Base-by-base conservation (phyloP, 1,140 invertebrate species). In the Branchinecta lindahli region DNA sequence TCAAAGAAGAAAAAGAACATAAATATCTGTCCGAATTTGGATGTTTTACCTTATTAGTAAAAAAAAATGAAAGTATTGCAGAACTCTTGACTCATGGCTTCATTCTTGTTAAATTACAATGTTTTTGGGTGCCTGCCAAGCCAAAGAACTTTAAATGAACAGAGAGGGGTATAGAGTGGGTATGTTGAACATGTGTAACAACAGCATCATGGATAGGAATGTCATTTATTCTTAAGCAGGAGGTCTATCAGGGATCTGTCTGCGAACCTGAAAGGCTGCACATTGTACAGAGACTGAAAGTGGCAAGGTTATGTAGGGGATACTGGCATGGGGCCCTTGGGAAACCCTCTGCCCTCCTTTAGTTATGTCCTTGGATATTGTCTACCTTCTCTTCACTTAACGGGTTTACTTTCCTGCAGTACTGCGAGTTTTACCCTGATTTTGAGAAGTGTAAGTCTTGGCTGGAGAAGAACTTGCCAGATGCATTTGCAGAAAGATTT, bases 361-460 rank as follows among this genome's bases (percentile, higher is more conserved):
- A 61, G 12, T 12, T 61, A 12, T 15, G 18, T 20, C 12, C 52
- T 61, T 61, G 18, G 18, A 20, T 61, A 15, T 12, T 61, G 52
- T 61, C 18, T 4, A 61, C 18, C 18, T 61, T 1, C 18, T 3
- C 12, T 3, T 33, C 33, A 20, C 18, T 61, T 61, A 20, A 61
- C 18, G 12, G 12, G 52, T 15, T 66, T 70, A 70, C 77, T 76
- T 77, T 77, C 67, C 78, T 83, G 66, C 78, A 94, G 88, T 99
- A 98, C 78, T 98, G 96, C 79, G 95, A 98, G 84, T 97, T 94
- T 81, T 96, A 96, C 81, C 94, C 94, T 52, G 91, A 95, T 77
- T 94, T 93, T 80, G 95, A 96, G 71, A 96, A 96, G 81, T 99
- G 96, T 78, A 96, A 95, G 79, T 86, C 90, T 75, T 98, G 96